Percentiles rank a stretch among this genome's conserved stretches.
phyloP scores from a whole-genome alignment of 2,113 vertebrate species.

The Anhinga anhinga region DNA sequence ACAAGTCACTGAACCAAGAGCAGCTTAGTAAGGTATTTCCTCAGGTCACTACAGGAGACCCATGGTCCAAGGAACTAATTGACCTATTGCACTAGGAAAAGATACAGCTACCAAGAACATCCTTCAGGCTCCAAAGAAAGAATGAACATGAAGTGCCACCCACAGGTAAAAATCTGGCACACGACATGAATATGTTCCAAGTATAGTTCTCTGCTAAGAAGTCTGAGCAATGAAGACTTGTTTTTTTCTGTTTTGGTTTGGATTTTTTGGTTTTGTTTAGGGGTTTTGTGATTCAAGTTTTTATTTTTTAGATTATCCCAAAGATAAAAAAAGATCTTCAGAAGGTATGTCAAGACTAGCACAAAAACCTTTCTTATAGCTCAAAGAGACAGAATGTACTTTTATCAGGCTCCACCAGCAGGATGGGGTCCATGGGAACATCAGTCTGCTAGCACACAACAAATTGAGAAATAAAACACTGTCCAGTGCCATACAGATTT shows the following conservation, averaged over 20 bases:
- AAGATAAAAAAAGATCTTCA: background rate
- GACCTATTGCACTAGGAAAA: background rate
- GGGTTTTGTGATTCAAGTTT: background rate
- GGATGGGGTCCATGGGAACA: background rate
- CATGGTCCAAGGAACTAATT: background rate
- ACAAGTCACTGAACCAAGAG: background rate
- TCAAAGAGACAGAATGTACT: background rate
- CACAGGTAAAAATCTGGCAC: background rate
- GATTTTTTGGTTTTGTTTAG: background rate
- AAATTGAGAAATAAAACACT: background rate
- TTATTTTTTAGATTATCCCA: background rate
- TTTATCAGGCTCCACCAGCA: background rate
- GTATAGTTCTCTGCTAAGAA: background rate
- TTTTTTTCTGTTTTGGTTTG: background rate
- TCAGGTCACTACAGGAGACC: background rate
- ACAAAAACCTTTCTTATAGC: background rate
- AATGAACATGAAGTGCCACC: background rate
- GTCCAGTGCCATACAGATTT: fast-evolving
- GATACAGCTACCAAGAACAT: background rate
- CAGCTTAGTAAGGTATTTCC: background rate
- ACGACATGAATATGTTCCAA: background rate
- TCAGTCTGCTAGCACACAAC: background rate
- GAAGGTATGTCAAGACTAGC: background rate
- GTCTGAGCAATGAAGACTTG: background rate
- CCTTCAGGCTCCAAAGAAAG: background rate